phyloP scores from a whole-genome alignment of 2,888 invertebrate genomes.

The Cryptus armator region DNA sequence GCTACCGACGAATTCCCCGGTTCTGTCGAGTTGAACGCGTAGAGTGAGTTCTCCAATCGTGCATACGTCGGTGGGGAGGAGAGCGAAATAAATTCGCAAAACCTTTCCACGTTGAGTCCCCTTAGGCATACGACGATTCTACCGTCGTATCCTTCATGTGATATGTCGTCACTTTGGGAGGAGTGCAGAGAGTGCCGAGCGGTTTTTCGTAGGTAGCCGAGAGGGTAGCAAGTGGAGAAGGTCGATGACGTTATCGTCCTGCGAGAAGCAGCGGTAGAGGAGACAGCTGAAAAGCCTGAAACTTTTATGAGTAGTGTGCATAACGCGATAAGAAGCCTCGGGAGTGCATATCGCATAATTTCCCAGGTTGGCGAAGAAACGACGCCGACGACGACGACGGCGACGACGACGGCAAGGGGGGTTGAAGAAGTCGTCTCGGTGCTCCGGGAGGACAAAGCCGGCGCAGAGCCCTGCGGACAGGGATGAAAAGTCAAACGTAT shows the following conservation, averaged over 20 bases:
- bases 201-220: slow-evolving; percentile 28
- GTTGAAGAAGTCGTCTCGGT: slow-evolving; percentile 48
- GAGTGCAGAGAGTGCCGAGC: slow-evolving; percentile 36
- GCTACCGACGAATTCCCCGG: not conserved
- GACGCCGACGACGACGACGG: slow-evolving; percentile 31
- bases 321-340: slow-evolving; percentile 68
- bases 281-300: slow-evolving; percentile 61
- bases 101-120: not conserved
- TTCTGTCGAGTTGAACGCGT: slow-evolving; percentile 2
- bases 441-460: slow-evolving; percentile 45
- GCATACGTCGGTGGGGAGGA: not conserved
- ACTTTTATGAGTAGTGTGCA: slow-evolving; percentile 68
- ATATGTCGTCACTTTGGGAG: slow-evolving; percentile 25
- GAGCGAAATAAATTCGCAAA: slow-evolving; percentile 27
- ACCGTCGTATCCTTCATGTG: not conserved
- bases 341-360: slow-evolving; percentile 69
- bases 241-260: slow-evolving; percentile 64
- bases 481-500: slow-evolving; percentile 53
- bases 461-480: slow-evolving; percentile 18
- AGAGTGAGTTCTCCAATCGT: not conserved
- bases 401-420: slow-evolving; percentile 7
- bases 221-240: slow-evolving; percentile 38
- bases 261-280: slow-evolving; percentile 17
- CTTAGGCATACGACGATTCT: not conserved
- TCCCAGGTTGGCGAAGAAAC: slow-evolving; percentile 64